These are phyloP conservation scores for Prunella strophiata DNA, from an alignment of 2,797 vertebrate genomes.

Conservation along the genomic window DNA sequence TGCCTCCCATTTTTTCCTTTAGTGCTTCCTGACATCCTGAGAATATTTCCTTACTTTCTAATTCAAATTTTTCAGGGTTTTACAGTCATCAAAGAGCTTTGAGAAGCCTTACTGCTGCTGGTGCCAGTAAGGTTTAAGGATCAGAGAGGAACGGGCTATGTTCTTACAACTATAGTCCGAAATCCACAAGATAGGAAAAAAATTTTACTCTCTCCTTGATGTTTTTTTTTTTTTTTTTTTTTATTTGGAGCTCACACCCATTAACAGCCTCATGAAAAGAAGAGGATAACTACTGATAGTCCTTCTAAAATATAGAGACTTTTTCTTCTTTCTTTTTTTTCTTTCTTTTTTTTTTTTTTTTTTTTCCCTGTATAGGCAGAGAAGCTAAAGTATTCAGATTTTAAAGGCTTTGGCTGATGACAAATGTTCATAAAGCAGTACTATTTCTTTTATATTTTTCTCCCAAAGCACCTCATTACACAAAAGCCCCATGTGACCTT, in stretches of 20 bases:
- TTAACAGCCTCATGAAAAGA: neutral
- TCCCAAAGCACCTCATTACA: neutral
- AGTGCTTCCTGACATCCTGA: neutral
- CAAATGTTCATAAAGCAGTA: neutral
- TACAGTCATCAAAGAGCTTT: neutral
- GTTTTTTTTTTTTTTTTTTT: neutral
- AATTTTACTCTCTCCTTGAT: neutral
- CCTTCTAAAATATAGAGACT: neutral
- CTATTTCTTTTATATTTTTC: neutral
- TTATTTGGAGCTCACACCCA: neutral
- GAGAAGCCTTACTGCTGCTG: neutral
- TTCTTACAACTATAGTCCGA: neutral
- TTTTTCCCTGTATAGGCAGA: rapidly evolving
- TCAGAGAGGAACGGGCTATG: neutral
- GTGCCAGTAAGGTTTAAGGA: neutral
- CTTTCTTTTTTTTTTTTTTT: too few species aligned
- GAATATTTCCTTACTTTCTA: neutral
- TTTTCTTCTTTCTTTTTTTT: too few species aligned
- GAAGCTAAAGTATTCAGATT: neutral
- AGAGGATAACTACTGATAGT: neutral
- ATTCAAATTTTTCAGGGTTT: neutral
- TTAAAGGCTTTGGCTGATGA: neutral
- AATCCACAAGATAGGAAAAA: neutral
- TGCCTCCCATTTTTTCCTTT: neutral
- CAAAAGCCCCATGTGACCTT: neutral